These are phyloP conservation scores for Nomada fucata DNA, from an alignment of 2,888 invertebrate species.

Conservation along the genomic window DNA sequence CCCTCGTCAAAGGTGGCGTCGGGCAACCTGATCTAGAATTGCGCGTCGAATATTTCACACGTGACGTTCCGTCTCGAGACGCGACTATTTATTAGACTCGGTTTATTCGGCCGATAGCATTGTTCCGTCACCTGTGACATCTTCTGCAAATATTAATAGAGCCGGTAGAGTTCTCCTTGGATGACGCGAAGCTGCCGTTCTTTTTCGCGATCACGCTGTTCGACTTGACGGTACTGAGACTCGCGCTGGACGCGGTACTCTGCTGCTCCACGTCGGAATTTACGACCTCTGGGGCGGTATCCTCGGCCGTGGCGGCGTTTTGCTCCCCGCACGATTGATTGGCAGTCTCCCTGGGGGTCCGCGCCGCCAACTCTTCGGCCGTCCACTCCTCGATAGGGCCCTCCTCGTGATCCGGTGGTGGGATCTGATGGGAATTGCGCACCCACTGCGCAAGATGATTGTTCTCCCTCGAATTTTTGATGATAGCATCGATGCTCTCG, in stretches of 20 bases:
- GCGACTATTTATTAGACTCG: too few relatives aligned
- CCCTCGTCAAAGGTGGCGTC: conserved; percentile 79
- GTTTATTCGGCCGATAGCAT: too few relatives aligned
- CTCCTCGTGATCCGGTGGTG: conserved; percentile 81
- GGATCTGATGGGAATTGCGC: conserved; percentile 81
- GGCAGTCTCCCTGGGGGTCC: conserved; percentile 75
- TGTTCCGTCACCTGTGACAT: conserved; percentile 80
- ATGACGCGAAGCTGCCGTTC: conserved; percentile 75
- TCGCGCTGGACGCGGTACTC: conserved; percentile 82
- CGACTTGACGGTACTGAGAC: conserved; percentile 82
- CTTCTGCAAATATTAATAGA: conserved; percentile 82
- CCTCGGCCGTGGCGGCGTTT: conserved; percentile 71
- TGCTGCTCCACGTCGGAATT: conserved; percentile 82
- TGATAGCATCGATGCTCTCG: conserved; percentile 73
- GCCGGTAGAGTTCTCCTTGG: conserved; percentile 75
- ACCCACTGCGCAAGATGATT: conserved; percentile 82
- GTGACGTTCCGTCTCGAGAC: too few relatives aligned
- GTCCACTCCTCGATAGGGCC: conserved; percentile 82
- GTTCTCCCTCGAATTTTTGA: conserved; percentile 68
- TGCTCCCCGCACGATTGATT: conserved; percentile 35
- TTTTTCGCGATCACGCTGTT: conserved; percentile 76
- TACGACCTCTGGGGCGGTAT: conserved; percentile 67
- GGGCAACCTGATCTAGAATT: conserved; percentile 81
- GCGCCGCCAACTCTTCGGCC: conserved; percentile 80
- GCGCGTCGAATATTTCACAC: too few relatives aligned